Evolutionary conservation across 1,140 invertebrate species (phyloP).

Genomic region (Rhopalosiphum maidis): DNA sequence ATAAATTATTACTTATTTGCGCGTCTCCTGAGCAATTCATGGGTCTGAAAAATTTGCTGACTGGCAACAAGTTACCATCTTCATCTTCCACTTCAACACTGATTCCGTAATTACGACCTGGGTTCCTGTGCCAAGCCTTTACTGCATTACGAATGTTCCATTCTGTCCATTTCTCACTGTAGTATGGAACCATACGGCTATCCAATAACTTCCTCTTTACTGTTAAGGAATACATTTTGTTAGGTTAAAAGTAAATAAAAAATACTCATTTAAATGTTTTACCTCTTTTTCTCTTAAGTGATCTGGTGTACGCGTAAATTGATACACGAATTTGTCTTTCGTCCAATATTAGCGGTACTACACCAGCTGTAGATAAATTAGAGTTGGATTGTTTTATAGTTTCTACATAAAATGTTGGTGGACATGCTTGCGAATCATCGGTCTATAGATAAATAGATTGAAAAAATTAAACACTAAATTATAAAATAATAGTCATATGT

Average conservation of each 20-base stretch:
- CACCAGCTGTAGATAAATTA: background rate
- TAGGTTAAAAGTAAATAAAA: background rate
- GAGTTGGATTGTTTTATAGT: background rate
- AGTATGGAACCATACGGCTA: slow-evolving; percentile 65
- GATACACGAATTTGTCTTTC: slow-evolving; percentile 47
- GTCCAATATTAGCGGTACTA: background rate
- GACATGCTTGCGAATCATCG: slow-evolving; percentile 2
- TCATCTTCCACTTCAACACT: slow-evolving; percentile 71
- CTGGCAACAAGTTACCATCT: slow-evolving; percentile 67
- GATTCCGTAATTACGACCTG: slow-evolving; percentile 67
- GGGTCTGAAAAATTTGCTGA: slow-evolving; percentile 66
- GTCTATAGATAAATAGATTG: background rate
- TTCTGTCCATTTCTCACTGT: slow-evolving; percentile 63
- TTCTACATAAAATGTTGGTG: background rate
- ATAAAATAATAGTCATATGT: background rate
- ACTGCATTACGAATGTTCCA: slow-evolving; percentile 63
- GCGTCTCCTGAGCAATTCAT: slow-evolving; percentile 62
- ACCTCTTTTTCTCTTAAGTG: slow-evolving; percentile 31
- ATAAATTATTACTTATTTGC: slow-evolving; percentile 60
- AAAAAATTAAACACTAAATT: background rate
- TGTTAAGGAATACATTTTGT: slow-evolving; percentile 58
- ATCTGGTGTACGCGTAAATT: slow-evolving; percentile 22
- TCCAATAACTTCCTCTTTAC: slow-evolving; percentile 68
- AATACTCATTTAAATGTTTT: background rate
- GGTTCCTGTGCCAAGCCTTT: slow-evolving; percentile 61